These are phyloP conservation scores for Characodon lateralis DNA, from an alignment of 2,797 vertebrate genomes.

Conservation along the genomic window DNA sequence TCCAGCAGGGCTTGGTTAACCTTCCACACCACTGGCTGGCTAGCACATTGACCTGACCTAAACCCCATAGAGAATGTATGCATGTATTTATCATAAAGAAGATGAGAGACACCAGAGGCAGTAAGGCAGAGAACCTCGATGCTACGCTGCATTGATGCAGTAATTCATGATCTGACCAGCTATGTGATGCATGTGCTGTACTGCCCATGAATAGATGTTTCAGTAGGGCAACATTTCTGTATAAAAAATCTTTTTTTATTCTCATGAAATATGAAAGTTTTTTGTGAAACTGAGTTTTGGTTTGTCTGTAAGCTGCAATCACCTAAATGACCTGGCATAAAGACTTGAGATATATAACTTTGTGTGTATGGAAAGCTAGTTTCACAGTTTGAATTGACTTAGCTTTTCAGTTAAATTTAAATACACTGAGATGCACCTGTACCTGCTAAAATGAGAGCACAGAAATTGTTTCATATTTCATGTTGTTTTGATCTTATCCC, in stretches of 20 bases:
- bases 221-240: not conserved
- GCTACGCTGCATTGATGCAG: not conserved
- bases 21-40: too few relatives aligned
- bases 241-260: not conserved
- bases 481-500: conserved; percentile 11
- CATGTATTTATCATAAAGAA: too few relatives aligned
- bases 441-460: not conserved
- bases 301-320: not conserved
- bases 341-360: not conserved
- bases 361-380: not conserved
- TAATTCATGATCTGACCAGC: not conserved
- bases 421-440: not conserved
- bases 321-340: not conserved
- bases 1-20: too few relatives aligned
- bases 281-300: not conserved
- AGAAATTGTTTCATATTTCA: not conserved
- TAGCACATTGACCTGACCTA: too few relatives aligned
- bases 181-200: not conserved
- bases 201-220: not conserved
- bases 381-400: not conserved
- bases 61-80: too few relatives aligned
- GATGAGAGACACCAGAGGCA: too few relatives aligned
- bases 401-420: not conserved
- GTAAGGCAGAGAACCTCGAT: not conserved
- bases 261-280: not conserved